Evolutionary conservation across 1,140 invertebrate species (phyloP), one percentile per base, ranked within the genome.

Genomic region (Eurosta solidaginis): DNA sequence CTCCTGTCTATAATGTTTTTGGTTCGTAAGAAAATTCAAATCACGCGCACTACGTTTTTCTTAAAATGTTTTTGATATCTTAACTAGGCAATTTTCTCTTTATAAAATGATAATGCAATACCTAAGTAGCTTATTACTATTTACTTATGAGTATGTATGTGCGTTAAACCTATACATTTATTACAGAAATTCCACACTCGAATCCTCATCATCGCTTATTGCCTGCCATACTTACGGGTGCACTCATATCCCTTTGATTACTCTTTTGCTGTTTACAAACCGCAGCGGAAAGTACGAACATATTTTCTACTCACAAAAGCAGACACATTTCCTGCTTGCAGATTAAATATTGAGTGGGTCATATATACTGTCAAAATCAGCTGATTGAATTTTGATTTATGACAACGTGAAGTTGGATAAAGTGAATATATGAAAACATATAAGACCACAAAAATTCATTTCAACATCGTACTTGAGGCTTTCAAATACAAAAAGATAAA

Each of bases 331-430:
- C n/a, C n/a, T n/a, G 7, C 27, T 68, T 22, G 20, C 2, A 36
- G 14, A 40, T 68, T 22, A 40, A 7, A 20, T 29, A 3, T 54
- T 27, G 9, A 14, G 22, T 40, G n/a, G 36, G n/a, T 20, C 54
- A 33, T n/a, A 4, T 59, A 20, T 33, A 68, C 40, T 68, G 59
- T 68, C 59, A 68, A 68, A 68, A 68, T 68, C 59, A 68, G 59
- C 29, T 68, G 33, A 68, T 68, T 68, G 59, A 68, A 68, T 68
- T 68, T 68, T 68, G 59, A 68, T 68, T 68, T 68, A 68, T 40
- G 59, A 68, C 59, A 68, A 20, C 29, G 14, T 12, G 20, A 10
- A 33, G n/a, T 68, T 20, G 5, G 33, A 17, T 17, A 40, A 40
- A 68, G 27, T 33, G 12, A 40, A 40, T 40, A 68, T 42, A 40